phyloP scores from a whole-genome alignment of 2,888 invertebrate species.

The Tenthredo notha region DNA sequence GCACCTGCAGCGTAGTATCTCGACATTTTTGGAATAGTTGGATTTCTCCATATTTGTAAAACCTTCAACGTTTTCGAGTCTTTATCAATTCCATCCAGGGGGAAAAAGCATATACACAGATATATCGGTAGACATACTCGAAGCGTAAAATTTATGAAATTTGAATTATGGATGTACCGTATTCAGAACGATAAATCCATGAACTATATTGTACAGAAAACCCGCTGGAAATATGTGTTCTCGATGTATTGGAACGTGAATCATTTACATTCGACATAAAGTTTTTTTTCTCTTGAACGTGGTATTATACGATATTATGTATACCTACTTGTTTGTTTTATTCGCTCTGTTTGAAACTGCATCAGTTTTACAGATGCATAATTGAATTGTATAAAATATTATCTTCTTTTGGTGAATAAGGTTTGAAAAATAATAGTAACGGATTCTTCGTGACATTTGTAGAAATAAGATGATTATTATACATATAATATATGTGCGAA shows the following conservation, averaged over 20 bases:
- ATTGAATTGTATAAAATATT: background rate
- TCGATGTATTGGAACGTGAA: slow-evolving; percentile 21
- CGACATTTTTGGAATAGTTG: background rate
- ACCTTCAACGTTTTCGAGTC: background rate
- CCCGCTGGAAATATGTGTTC: background rate
- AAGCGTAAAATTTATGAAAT: slow-evolving; percentile 23
- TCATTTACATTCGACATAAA: slow-evolving; percentile 5
- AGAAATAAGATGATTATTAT: slow-evolving; percentile 46
- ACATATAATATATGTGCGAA: slow-evolving; percentile 14
- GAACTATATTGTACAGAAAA: background rate
- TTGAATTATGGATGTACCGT: slow-evolving; percentile 26
- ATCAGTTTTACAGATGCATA: background rate
- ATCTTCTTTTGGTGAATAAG: background rate
- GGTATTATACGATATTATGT: background rate
- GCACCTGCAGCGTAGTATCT: background rate
- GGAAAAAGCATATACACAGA: background rate
- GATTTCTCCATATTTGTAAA: background rate
- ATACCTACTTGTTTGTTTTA: background rate
- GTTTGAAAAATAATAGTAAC: slow-evolving; percentile 5
- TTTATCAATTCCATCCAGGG: background rate
- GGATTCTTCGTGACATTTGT: background rate
- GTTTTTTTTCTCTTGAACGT: background rate
- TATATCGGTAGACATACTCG: background rate
- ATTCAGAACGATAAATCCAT: slow-evolving; percentile 20
- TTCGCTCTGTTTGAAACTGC: background rate